Percentiles rank a stretch among this genome's conserved stretches.
phyloP scores from a whole-genome alignment of 2,888 invertebrate species.

The Lasioglossum vierecki region DNA sequence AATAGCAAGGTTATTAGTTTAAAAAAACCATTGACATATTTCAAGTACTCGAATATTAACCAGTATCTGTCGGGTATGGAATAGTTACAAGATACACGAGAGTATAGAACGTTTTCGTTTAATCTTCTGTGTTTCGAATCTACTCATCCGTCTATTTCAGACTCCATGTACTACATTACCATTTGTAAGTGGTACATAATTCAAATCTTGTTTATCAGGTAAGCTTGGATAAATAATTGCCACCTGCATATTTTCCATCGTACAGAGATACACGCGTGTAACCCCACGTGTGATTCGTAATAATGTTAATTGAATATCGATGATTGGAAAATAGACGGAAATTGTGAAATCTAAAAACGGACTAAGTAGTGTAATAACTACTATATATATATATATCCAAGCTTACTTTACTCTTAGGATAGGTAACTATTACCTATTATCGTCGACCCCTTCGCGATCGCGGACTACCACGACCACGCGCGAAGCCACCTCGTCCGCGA shows the following conservation, averaged over 20 bases:
- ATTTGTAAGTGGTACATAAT: constrained; percentile 26
- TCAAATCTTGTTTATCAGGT: constrained; percentile 27
- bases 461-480: constrained; percentile 73
- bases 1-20: constrained; percentile 39
- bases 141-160: constrained; percentile 20
- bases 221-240: constrained; percentile 43
- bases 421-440: constrained; percentile 66
- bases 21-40: constrained; percentile 39
- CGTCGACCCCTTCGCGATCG: constrained; percentile 81
- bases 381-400: constrained; percentile 42
- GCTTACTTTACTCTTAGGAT: constrained; percentile 29
- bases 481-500: constrained; percentile 75
- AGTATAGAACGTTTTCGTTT: constrained; percentile 28
- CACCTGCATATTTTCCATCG: background rate
- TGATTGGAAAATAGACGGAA: constrained; percentile 18
- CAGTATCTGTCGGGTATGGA: constrained; percentile 31
- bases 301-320: constrained; percentile 22
- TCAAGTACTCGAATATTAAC: constrained; percentile 30
- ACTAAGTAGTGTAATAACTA: constrained; percentile 32
- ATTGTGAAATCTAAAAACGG: constrained; percentile 24
- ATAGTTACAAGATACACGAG: constrained; percentile 38
- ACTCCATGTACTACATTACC: constrained; percentile 34
- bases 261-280: background rate
- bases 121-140: constrained; percentile 26
- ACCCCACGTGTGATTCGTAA: background rate